Conservation (phyloP, 2,888 invertebrate species). For the Cosmia trapezina region DNA sequence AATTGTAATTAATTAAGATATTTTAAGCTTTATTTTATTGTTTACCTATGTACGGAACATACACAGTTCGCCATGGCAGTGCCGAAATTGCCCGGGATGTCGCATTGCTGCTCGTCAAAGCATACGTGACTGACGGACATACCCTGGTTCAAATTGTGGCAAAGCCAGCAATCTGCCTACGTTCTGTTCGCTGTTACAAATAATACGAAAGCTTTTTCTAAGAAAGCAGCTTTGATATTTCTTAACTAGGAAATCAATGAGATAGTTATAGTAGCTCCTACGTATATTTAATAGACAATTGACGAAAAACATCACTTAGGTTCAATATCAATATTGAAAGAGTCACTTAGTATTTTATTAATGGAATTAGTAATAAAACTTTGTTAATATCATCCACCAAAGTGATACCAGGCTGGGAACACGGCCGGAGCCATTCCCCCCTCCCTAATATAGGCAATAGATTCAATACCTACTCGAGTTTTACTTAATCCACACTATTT, state of each 20-base stretch:
- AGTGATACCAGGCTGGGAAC: constrained; percentile 29
- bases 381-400: constrained; percentile 73
- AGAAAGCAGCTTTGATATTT: constrained; percentile 1
- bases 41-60: constrained; percentile 2
- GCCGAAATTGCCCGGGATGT: constrained; percentile 3
- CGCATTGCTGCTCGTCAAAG: constrained; percentile 28
- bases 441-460: constrained; percentile 28
- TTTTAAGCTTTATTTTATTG: constrained; percentile 27
- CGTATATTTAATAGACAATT: constrained; percentile 16
- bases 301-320: constrained; percentile 30
- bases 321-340: constrained; percentile 52
- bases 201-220: constrained; percentile 2
- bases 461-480: constrained; percentile 30
- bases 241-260: constrained; percentile 2
- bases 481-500: constrained; percentile 36
- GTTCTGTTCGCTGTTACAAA: neutral
- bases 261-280: neutral
- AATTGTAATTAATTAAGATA: constrained; percentile 42
- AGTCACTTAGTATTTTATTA: constrained; percentile 37
- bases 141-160: neutral
- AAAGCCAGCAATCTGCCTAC: neutral
- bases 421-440: constrained; percentile 16
- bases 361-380: constrained; percentile 69
- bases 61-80: neutral
- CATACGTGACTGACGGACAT: constrained; percentile 20